These are phyloP conservation scores for Sympetrum striolatum DNA, from an alignment of 2,888 invertebrate species.

Conservation along the genomic window DNA sequence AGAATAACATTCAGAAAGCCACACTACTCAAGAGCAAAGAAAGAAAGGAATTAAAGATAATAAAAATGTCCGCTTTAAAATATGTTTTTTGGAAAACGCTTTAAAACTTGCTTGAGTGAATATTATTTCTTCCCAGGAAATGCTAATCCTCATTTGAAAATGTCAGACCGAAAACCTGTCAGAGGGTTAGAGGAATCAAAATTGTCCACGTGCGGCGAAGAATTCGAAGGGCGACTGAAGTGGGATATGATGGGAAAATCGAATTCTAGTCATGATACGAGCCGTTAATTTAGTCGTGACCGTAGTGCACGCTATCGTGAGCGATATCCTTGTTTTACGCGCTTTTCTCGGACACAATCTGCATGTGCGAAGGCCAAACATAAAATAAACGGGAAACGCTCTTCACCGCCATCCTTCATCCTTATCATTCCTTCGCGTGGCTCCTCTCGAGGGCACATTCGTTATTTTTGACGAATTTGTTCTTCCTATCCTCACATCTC, in stretches of 20 bases:
- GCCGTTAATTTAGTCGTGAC: conserved; percentile 33
- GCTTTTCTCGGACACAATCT: not conserved
- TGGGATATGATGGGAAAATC: not conserved
- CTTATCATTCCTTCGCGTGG: conserved; percentile 28
- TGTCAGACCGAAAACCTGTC: too few relatives aligned
- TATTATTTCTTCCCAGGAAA: too few relatives aligned
- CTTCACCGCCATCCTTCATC: not conserved
- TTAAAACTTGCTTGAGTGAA: too few relatives aligned
- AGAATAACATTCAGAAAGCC: too few relatives aligned
- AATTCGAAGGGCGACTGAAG: not conserved
- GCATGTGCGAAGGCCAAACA: conserved; percentile 31
- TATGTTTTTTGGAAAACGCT: too few relatives aligned
- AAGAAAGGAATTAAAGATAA: too few relatives aligned
- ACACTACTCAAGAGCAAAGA: too few relatives aligned
- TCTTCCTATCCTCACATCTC: not conserved
- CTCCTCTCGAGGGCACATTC: not conserved
- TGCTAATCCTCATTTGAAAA: too few relatives aligned
- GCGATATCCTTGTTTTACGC: conserved; percentile 3
- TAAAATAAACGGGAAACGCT: not conserved
- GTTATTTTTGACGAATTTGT: not conserved
- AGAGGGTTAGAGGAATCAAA: too few relatives aligned
- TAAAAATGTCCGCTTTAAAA: too few relatives aligned
- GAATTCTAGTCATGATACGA: conserved; percentile 5
- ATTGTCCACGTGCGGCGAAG: too few relatives aligned
- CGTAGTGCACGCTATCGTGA: conserved; percentile 13